Percentiles rank a stretch among this genome's conserved stretches.
Evolutionary conservation across 2,888 invertebrate genomes (phyloP).

Genomic region (Cheilosia vernalis): DNA sequence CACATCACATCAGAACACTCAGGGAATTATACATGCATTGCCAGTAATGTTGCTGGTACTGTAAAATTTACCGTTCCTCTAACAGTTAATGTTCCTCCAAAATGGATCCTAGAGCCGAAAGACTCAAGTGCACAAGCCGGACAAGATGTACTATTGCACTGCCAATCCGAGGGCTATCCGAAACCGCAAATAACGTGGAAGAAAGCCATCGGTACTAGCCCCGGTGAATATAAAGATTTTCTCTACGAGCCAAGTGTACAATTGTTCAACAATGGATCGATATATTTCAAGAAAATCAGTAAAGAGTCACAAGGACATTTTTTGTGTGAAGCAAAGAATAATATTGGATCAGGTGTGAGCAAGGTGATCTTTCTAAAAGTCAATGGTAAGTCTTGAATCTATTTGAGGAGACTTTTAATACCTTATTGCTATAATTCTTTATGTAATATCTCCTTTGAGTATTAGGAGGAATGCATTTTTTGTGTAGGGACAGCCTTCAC

Average conservation of each 20-base stretch:
- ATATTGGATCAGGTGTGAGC: conserved; percentile 95
- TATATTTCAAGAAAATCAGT: conserved; percentile 91
- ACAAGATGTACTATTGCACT: conserved; percentile 92
- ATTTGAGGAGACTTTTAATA: not conserved
- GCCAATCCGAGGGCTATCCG: conserved; percentile 96
- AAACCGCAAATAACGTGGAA: conserved; percentile 95
- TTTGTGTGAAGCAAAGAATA: conserved; percentile 96
- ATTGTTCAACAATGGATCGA: conserved; percentile 91
- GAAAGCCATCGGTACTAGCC: conserved; percentile 91
- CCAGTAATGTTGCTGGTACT: conserved; percentile 92
- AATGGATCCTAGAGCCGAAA: conserved; percentile 93
- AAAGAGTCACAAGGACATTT: conserved; percentile 96
- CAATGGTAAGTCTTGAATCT: conserved; percentile 87
- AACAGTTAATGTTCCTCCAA: conserved; percentile 94
- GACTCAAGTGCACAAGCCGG: conserved; percentile 93
- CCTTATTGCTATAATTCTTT: not conserved
- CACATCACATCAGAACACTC: conserved; percentile 93
- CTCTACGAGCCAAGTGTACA: conserved; percentile 91
- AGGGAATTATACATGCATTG: conserved; percentile 96
- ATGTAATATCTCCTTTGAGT: too few relatives aligned
- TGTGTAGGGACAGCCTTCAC: too few relatives aligned
- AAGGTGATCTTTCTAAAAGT: conserved; percentile 95
- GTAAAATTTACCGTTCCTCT: conserved; percentile 91
- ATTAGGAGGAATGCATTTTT: too few relatives aligned
- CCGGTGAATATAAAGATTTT: conserved; percentile 93